Percentiles rank a stretch among this genome's conserved stretches.
Conservation (phyloP, 1,140 invertebrate species). For the Drosophila mojavensis region DNA sequence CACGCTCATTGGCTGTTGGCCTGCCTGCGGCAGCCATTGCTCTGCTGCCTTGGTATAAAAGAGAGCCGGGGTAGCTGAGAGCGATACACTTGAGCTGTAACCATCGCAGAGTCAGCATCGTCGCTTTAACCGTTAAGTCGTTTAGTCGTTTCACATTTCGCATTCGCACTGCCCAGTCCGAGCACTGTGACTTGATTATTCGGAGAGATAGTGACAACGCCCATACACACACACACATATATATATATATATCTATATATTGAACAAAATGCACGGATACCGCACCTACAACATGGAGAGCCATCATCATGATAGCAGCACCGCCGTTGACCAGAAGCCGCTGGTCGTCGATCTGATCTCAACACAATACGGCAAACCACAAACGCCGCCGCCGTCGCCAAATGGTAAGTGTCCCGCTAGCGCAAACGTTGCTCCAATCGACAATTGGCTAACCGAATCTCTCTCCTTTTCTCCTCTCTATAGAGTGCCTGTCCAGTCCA, state of each 20-base stretch:
- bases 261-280: slow-evolving; percentile 79
- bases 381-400: slow-evolving; percentile 82
- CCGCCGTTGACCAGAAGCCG: slow-evolving; percentile 75
- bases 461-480: slow-evolving; percentile 36
- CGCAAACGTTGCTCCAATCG: too few species aligned
- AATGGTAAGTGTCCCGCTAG: slow-evolving; percentile 67
- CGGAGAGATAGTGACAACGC: slow-evolving; percentile 7
- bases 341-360: slow-evolving; percentile 80
- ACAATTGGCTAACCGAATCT: slow-evolving; percentile 25
- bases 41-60: slow-evolving; percentile 63
- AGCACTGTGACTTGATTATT: not conserved
- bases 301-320: slow-evolving; percentile 68
- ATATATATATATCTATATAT: not conserved
- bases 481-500: slow-evolving; percentile 85
- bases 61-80: slow-evolving; percentile 62
- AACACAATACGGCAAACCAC: slow-evolving; percentile 78
- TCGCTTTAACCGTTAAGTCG: slow-evolving; percentile 6
- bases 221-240: not conserved
- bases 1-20: slow-evolving; percentile 52
- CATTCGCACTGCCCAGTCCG: slow-evolving; percentile 8
- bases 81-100: slow-evolving; percentile 77
- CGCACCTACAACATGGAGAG: slow-evolving; percentile 79
- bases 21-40: slow-evolving; percentile 59
- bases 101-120: slow-evolving; percentile 65
- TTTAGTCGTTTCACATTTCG: not conserved